These are phyloP conservation scores for Anoplius nigerrimus DNA, from an alignment of 2,888 invertebrate genomes.

Conservation along the genomic window DNA sequence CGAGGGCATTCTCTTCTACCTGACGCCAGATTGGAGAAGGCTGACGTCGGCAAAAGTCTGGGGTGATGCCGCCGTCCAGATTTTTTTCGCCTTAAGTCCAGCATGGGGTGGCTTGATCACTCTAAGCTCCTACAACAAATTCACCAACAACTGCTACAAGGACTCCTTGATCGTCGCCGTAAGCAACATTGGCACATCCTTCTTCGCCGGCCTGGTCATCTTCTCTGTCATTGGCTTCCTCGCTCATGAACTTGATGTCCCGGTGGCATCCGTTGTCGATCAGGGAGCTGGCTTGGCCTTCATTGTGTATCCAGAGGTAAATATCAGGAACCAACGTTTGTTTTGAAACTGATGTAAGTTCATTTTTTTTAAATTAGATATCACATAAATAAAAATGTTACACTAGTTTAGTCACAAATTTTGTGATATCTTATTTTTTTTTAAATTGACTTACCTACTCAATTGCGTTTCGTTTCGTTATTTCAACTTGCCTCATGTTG, in stretches of 20 bases:
- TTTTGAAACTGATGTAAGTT: too few relatives aligned
- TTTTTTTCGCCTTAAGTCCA: conserved; percentile 90
- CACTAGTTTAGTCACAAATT: too few relatives aligned
- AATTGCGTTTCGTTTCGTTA: too few relatives aligned
- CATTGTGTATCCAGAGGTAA: conserved; percentile 88
- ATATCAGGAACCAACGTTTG: too few relatives aligned
- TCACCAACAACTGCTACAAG: conserved; percentile 88
- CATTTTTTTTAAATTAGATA: too few relatives aligned
- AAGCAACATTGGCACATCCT: conserved; percentile 86
- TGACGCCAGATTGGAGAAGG: conserved; percentile 86
- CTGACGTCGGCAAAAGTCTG: conserved; percentile 86
- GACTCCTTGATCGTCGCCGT: conserved; percentile 86
- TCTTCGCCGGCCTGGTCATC: conserved; percentile 88
- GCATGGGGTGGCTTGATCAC: conserved; percentile 93
- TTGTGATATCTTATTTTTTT: too few relatives aligned
- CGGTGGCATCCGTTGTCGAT: conserved; percentile 84
- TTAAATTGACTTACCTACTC: too few relatives aligned
- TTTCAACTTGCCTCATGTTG: too few relatives aligned
- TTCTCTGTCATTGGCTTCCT: conserved; percentile 89
- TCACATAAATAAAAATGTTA: too few relatives aligned
- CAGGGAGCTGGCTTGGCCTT: conserved; percentile 88
- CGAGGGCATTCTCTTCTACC: conserved; percentile 86
- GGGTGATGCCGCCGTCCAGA: conserved; percentile 91
- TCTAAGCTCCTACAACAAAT: conserved; percentile 89
- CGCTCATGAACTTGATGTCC: conserved; percentile 84